phyloP scores from a whole-genome alignment of 2,888 invertebrate species.

The Apodemia mormo region DNA sequence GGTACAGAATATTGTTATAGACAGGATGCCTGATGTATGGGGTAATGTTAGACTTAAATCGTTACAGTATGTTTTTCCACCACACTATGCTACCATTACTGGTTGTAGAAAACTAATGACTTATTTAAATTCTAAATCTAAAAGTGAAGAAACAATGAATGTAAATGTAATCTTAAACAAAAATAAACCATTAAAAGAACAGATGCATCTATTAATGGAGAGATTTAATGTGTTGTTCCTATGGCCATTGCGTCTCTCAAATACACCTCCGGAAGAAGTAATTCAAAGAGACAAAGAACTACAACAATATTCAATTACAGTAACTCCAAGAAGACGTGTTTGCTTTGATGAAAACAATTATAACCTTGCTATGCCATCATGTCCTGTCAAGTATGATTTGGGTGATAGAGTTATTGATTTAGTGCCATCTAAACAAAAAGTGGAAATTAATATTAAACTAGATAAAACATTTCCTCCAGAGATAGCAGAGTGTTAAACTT shows the following conservation, averaged over 20 bases:
- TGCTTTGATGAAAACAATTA: conserved; percentile 6
- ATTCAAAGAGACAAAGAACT: conserved; percentile 1
- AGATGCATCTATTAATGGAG: conserved; percentile 48
- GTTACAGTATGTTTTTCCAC: conserved; percentile 55
- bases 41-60: conserved; percentile 43
- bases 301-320: neutral
- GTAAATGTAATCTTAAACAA: conserved; percentile 43
- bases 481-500: neutral
- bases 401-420: conserved; percentile 3
- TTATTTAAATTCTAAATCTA: conserved; percentile 37
- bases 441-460: conserved; percentile 15
- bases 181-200: conserved; percentile 48
- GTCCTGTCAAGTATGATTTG: conserved; percentile 3
- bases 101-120: conserved; percentile 58
- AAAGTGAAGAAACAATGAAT: conserved; percentile 36
- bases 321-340: neutral
- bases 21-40: conserved; percentile 54
- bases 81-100: conserved; percentile 59
- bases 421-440: neutral
- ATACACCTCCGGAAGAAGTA: conserved; percentile 29
- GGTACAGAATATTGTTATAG: conserved; percentile 36
- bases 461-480: conserved; percentile 5
- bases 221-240: conserved; percentile 57
- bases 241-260: conserved; percentile 64
- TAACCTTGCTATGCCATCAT: conserved; percentile 11